Evolutionary conservation across 1,140 invertebrate species (phyloP).

Genomic region (Meteorus sp.): DNA sequence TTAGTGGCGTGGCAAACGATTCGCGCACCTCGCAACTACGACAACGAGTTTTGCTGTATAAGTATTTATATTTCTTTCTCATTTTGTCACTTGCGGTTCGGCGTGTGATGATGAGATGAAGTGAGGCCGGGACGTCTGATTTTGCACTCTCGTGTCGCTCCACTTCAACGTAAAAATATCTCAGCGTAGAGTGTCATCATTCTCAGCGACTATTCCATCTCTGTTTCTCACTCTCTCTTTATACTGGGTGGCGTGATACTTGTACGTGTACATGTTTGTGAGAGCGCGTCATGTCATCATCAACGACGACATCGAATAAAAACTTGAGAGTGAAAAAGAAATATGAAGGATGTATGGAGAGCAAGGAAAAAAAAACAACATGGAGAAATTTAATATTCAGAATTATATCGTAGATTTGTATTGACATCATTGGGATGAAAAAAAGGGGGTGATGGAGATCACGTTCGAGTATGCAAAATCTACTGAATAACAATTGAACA

Average conservation of each 20-base stretch:
- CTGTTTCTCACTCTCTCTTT: conserved; percentile 3
- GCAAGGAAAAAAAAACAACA: too few species aligned
- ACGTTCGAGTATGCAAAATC: too few species aligned
- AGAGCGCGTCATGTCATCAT: too few species aligned
- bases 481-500: too few species aligned
- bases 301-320: too few species aligned
- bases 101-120: neutral
- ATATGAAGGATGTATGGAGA: too few species aligned
- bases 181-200: conserved; percentile 37
- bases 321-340: too few species aligned
- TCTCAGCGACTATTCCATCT: conserved; percentile 23
- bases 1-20: conserved; percentile 33
- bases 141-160: conserved; percentile 34
- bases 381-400: too few species aligned
- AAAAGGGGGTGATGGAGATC: too few species aligned
- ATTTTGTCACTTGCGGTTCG: neutral
- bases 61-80: neutral
- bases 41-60: conserved; percentile 1
- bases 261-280: too few species aligned
- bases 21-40: conserved; percentile 12
- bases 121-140: neutral
- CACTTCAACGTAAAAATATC: conserved; percentile 49
- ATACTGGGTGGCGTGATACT: conserved; percentile 13
- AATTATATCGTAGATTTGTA: too few species aligned
- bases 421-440: too few species aligned